phyloP scores from a whole-genome alignment of 2,113 vertebrate genomes.

The Phrynocephalus versicolor region DNA sequence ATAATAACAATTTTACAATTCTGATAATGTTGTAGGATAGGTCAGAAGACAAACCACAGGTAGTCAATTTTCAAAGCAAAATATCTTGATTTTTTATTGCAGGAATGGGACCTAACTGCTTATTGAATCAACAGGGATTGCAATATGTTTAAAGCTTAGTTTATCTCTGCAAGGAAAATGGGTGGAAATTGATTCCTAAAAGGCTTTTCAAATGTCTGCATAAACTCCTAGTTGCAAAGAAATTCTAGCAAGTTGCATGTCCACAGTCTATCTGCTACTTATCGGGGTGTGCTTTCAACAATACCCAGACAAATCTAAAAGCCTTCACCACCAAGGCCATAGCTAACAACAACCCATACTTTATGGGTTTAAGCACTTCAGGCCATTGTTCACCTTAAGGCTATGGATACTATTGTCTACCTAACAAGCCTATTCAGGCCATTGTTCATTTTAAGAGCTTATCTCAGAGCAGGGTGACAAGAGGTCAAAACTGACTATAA shows the following conservation, averaged over 20 bases:
- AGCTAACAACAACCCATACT: no score
- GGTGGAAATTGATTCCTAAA: conserved; percentile 14
- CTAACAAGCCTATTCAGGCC: no score
- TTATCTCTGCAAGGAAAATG: conserved; percentile 10
- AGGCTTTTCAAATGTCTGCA: background rate
- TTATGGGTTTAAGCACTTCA: no score
- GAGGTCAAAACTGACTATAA: no score
- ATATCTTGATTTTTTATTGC: background rate
- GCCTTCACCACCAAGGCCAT: no score
- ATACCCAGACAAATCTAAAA: no score
- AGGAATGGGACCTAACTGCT: background rate
- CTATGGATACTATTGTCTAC: no score
- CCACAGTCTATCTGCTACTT: background rate
- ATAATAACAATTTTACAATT: background rate
- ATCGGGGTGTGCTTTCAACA: no score
- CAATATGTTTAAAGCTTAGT: background rate
- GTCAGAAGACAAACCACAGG: background rate
- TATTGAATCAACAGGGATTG: conserved; percentile 7
- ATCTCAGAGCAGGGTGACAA: no score
- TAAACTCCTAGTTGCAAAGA: background rate
- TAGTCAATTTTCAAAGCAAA: background rate
- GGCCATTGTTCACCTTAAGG: no score
- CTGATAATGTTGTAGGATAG: no score
- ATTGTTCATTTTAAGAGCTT: no score
- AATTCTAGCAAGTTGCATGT: background rate